Base-by-base conservation (phyloP, 2,797 vertebrate species). In the Sciurus carolinensis region DNA sequence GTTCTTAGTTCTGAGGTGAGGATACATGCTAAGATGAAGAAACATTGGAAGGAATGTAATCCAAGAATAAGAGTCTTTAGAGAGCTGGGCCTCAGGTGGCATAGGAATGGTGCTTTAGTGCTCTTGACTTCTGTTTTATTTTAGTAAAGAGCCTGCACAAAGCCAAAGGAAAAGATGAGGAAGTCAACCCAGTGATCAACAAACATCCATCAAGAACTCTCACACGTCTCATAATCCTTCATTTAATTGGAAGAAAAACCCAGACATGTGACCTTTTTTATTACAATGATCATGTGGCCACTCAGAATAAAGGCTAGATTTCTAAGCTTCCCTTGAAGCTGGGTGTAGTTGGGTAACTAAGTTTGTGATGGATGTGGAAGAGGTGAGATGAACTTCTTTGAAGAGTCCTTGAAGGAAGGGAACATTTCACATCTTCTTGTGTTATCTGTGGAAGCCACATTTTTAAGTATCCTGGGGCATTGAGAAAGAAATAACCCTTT, bases 191-290 rank as follows among this genome's bases (percentile, higher is more conserved):
- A 36, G 39, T 52, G 6, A 64, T 59, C 33, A 75, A 47, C 4
- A 75, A 64, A 14, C 1, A 81, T 13, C 59, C 15, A 64, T 91
- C 30, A 91, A 54, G 47, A 79, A 22, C 26, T 26, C 44, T 67
- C 67, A 7, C 13, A 24, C 18, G 5, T 39, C 24, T 10, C 5
- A 47, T 28, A 77, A 26, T 64, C n/a, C 26, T 22, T 71, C 62
- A n/a, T 91, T 85, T 73, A 91, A 79, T 77, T 86, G 72, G 54
- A 86, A 89, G 33, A n/a, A 52, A 64, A 66, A 82, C 2, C 5
- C 10, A 10, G 26, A 7, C 36, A 50, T 5, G 10, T 81, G 57
- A 11, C 7, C 33, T 80, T 66, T 86, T 69, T 66, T 59, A 42
- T 77, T 77, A 44, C 10, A 44, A 1, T 26, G 59, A 57, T 4